Evolutionary conservation across 2,113 vertebrate genomes (phyloP).

Genomic region (Ivindomyrus marchei): DNA sequence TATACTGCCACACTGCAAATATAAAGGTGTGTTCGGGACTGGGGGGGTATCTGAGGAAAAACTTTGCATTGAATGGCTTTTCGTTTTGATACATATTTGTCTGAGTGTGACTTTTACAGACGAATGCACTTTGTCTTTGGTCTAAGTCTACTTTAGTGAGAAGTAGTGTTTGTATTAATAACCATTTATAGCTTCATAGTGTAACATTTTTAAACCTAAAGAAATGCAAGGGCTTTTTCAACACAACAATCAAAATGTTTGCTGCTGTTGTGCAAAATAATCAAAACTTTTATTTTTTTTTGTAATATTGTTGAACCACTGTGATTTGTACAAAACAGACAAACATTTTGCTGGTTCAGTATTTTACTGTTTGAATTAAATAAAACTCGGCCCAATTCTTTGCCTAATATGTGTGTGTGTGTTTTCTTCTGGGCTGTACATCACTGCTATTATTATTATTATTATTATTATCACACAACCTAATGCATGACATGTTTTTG

Average conservation of each 20-base stretch:
- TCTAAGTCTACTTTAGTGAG: neutral
- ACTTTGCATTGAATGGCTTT: neutral
- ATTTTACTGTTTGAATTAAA: conserved; percentile 71
- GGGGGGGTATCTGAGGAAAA: neutral
- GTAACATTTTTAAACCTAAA: conserved; percentile 43
- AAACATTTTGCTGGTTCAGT: conserved; percentile 63
- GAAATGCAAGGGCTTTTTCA: conserved; percentile 63
- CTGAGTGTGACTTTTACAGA: neutral
- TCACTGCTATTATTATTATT: neutral
- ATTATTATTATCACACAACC: neutral
- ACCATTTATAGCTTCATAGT: conserved; percentile 31
- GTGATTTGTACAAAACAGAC: conserved; percentile 62
- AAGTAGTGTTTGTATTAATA: conserved; percentile 30
- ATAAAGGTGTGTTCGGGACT: neutral
- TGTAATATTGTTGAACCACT: conserved; percentile 70
- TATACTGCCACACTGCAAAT: neutral
- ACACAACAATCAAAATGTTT: conserved; percentile 55
- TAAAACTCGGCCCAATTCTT: conserved; percentile 48
- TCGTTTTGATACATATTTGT: neutral
- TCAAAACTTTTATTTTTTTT: conserved; percentile 43
- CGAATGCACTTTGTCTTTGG: conserved; percentile 14
- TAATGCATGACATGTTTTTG: neutral
- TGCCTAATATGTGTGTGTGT: neutral
- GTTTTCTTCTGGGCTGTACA: neutral
- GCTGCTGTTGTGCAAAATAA: conserved; percentile 57